A percentile compares a stretch with the other conserved stretches of the same genome.
Conservation (phyloP, 2,797 vertebrate genomes). For the Octomys mimax region DNA sequence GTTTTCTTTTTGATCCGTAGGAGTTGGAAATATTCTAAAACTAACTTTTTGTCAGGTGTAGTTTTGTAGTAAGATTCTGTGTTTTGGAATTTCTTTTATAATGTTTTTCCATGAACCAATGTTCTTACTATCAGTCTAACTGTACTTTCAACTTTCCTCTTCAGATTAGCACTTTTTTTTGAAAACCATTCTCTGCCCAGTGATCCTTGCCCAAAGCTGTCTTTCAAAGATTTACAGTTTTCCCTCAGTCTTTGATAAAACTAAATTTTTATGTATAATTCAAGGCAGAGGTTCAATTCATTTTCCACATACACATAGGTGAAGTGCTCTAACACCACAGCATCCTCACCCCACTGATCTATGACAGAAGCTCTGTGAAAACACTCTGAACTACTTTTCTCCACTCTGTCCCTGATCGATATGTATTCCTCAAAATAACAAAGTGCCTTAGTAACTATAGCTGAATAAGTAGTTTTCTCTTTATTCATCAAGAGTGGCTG, state of each 20-base stretch:
- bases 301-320: not conserved
- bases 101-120: not conserved
- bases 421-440: not conserved
- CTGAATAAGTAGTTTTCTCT: not conserved
- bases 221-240: not conserved
- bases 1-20: not conserved
- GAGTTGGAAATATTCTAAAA: conserved; percentile 2
- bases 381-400: not conserved
- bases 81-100: not conserved
- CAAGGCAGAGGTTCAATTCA: not conserved
- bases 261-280: not conserved
- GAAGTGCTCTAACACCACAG: not conserved
- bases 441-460: not conserved
- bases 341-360: not conserved
- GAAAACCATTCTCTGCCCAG: not conserved
- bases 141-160: not conserved
- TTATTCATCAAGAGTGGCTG: not conserved
- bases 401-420: not conserved
- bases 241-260: not conserved
- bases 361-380: not conserved
- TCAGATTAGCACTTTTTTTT: not conserved
- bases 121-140: not conserved
- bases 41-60: not conserved
- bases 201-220: not conserved
- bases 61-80: not conserved